Evolutionary conservation across 1,140 invertebrate species (phyloP).

Genomic region (Metopolophium dirhodum): DNA sequence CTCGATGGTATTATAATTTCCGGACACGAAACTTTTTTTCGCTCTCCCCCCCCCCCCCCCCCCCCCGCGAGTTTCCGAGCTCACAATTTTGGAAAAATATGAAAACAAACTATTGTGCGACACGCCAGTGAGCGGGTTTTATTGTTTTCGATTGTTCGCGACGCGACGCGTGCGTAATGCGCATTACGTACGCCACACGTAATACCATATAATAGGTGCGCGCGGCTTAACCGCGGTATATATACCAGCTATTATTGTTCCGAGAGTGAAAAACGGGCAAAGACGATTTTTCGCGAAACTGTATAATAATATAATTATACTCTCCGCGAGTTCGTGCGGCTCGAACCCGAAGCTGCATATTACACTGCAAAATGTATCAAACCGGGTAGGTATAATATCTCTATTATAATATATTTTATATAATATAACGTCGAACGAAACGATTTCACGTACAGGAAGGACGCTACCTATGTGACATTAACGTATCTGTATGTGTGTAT

Average conservation of each 20-base stretch:
- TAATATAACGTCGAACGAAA: not conserved
- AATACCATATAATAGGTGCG: not conserved
- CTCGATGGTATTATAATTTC: not conserved
- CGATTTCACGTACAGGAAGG: not conserved
- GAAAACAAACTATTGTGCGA: not conserved
- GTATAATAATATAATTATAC: too few species aligned
- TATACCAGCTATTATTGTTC: not conserved
- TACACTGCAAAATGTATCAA: too few species aligned
- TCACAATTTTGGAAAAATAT: not conserved
- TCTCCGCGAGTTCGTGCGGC: not conserved
- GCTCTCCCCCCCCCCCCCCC: rapidly evolving
- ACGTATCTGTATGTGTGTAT: not conserved
- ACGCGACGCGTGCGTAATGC: not conserved
- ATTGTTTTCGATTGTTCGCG: not conserved
- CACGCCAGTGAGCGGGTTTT: not conserved
- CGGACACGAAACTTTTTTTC: not conserved
- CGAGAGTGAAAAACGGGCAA: not conserved
- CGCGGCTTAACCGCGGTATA: too few species aligned
- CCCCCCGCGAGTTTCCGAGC: not conserved
- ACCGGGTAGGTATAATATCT: too few species aligned
- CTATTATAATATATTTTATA: too few species aligned
- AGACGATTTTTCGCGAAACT: not conserved
- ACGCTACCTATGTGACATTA: too few species aligned
- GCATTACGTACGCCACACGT: not conserved
- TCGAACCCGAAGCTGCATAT: too few species aligned